Base-by-base conservation (phyloP, 2,797 vertebrate genomes). In the Rhabdomys pumilio region DNA sequence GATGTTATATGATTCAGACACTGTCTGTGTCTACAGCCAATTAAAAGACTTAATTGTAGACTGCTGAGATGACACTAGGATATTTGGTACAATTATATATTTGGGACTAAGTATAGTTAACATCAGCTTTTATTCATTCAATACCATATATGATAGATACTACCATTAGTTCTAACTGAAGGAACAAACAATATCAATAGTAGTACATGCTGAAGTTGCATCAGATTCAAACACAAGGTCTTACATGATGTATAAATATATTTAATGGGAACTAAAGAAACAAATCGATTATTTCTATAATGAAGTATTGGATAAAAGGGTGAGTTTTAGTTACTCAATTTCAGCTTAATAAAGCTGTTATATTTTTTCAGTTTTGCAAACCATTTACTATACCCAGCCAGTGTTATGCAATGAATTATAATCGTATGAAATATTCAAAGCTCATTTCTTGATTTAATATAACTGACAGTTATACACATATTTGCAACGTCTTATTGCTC, bases 191-290 rank as follows among this genome's bases (percentile, higher is more conserved):
- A 55, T 0, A 0, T 77, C 77, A 83, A 72, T 84, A 96, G 93
- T 91, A 26, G 47, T 83, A 44, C 22, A 55, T 88, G 9, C 19
- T 91, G 63, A 95, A 47, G 59, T 89, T 91, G 93, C 31, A 75
- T 95, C 47, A 80, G 47, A 38, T 93, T 96, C 61, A 38, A 96
- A 75, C 19, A 95, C 19, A n/a, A n/a, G 41, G 31, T 91, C 44
- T 6, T 76, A 69, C 84, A 29, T 47, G 57, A 94, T 89, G 86
- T 72, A n/a, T 47, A 95, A 95, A 80, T 80, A 87, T 94, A 96
- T 24, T 53, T 95, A 31, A 95, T 93, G 1, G 59, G 24, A 86
- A 96, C 83, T 2, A 50, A 53, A 41, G 96, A 95, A 95, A 97
- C 77, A 0, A 4, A 80, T 96, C 75, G 31, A 6, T 91, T 79